These are phyloP conservation scores for Phrixothrix hirtus DNA, from an alignment of 2,888 invertebrate species.

Conservation along the genomic window DNA sequence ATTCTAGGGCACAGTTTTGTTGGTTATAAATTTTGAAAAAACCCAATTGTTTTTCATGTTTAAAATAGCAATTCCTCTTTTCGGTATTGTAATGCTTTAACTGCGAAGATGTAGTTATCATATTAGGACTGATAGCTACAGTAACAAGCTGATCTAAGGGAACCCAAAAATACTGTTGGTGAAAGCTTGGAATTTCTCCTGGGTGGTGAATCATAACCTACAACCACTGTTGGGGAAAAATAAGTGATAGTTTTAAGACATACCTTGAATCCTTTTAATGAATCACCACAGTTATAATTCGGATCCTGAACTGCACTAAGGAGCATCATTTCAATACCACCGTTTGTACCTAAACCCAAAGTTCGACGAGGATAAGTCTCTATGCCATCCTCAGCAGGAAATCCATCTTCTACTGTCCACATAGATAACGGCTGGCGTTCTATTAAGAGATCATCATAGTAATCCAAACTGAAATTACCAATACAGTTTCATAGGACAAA, in stretches of 20 bases:
- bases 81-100: conserved; percentile 63
- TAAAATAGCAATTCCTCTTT: conserved; percentile 67
- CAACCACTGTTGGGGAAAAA: too few relatives aligned
- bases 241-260: too few relatives aligned
- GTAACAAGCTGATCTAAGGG: conserved; percentile 67
- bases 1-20: conserved; percentile 69
- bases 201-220: conserved; percentile 50
- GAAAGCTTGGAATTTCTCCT: conserved; percentile 65
- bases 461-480: conserved; percentile 1
- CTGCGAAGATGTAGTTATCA: conserved; percentile 68
- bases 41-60: conserved; percentile 62
- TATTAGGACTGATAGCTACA: conserved; percentile 69
- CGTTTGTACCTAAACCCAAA: neutral
- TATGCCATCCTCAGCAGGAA: neutral
- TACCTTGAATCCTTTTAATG: neutral
- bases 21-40: conserved; percentile 69
- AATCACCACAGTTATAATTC: neutral
- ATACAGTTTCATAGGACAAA: too few relatives aligned
- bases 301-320: neutral
- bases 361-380: neutral
- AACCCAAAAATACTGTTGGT: conserved; percentile 64
- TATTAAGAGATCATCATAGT: conserved; percentile 5
- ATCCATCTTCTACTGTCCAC: neutral
- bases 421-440: neutral
- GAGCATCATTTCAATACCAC: neutral